Conservation (phyloP, 2,888 invertebrate species). For the Gerris lacustris region DNA sequence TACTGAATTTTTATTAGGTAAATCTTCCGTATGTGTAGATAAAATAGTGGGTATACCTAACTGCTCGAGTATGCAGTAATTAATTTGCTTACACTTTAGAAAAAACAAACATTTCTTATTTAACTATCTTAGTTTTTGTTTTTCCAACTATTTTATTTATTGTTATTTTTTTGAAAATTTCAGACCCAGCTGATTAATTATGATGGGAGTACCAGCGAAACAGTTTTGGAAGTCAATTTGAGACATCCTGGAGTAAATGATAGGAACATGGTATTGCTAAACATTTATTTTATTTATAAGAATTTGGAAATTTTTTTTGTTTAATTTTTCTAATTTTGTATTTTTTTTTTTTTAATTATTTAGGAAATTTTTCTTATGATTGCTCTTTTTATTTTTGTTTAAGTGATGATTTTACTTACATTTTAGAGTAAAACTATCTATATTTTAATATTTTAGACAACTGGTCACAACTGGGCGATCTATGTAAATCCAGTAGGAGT, state of each 20-base stretch:
- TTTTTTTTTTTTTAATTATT: too few species aligned
- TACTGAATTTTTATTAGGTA: background rate
- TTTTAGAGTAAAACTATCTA: background rate
- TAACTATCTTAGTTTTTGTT: too few species aligned
- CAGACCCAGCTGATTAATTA: conserved; percentile 71
- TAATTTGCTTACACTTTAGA: too few species aligned
- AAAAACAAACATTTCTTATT: too few species aligned
- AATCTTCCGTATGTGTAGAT: background rate
- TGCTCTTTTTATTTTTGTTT: background rate
- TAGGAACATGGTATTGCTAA: conserved; percentile 52
- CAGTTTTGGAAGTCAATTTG: conserved; percentile 76
- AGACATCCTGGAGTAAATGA: conserved; percentile 77
- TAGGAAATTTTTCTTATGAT: background rate
- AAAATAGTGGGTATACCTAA: too few species aligned
- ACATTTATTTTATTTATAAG: conserved; percentile 30
- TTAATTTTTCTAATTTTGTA: too few species aligned
- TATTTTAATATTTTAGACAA: conserved; percentile 44
- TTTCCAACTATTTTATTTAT: too few species aligned
- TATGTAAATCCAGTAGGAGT: conserved; percentile 85
- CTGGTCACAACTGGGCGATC: conserved; percentile 77
- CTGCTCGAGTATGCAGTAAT: too few species aligned
- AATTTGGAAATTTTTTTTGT: conserved; percentile 15
- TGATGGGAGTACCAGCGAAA: conserved; percentile 78
- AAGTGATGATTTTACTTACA: background rate
- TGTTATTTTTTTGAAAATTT: too few species aligned